Conservation (phyloP, 2,888 invertebrate species). For the Abscondita cerata region DNA sequence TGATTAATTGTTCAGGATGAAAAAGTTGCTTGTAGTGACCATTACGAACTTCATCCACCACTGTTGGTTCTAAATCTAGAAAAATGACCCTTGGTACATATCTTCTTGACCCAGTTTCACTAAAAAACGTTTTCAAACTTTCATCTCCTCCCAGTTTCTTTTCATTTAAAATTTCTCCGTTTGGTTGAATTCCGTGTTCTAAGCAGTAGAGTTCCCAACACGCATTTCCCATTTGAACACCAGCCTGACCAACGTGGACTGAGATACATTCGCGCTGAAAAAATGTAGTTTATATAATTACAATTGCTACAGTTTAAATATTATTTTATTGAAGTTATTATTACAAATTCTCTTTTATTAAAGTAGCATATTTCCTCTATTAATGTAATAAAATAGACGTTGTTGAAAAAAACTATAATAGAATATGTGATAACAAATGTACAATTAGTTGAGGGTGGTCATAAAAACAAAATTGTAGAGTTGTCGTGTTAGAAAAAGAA, state of each 20-base stretch:
- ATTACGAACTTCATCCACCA: slow-evolving; percentile 65
- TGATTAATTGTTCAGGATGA: slow-evolving; percentile 73
- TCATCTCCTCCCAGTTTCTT: slow-evolving; percentile 63
- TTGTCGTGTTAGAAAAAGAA: too few species aligned
- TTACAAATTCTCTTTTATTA: too few species aligned
- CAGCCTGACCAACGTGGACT: slow-evolving; percentile 80
- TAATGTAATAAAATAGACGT: too few species aligned
- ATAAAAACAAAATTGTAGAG: too few species aligned
- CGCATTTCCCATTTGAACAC: slow-evolving; percentile 81
- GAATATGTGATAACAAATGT: too few species aligned
- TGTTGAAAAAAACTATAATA: too few species aligned
- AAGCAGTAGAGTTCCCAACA: too few species aligned
- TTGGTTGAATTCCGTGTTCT: slow-evolving; percentile 72
- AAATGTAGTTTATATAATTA: too few species aligned
- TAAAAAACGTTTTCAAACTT: slow-evolving; percentile 71
- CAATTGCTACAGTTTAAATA: too few species aligned
- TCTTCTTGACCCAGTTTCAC: slow-evolving; percentile 79
- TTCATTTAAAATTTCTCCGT: slow-evolving; percentile 65
- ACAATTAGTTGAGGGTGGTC: too few species aligned
- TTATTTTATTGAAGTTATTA: too few species aligned
- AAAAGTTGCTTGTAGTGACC: slow-evolving; percentile 74
- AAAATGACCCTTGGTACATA: slow-evolving; percentile 9
- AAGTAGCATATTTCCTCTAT: too few species aligned
- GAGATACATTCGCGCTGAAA: slow-evolving; percentile 80
- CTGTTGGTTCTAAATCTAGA: slow-evolving; percentile 4